Percentiles rank a stretch among this genome's conserved stretches.
Conservation (phyloP, 2,888 invertebrate species). For the Napeogenes inachia region DNA sequence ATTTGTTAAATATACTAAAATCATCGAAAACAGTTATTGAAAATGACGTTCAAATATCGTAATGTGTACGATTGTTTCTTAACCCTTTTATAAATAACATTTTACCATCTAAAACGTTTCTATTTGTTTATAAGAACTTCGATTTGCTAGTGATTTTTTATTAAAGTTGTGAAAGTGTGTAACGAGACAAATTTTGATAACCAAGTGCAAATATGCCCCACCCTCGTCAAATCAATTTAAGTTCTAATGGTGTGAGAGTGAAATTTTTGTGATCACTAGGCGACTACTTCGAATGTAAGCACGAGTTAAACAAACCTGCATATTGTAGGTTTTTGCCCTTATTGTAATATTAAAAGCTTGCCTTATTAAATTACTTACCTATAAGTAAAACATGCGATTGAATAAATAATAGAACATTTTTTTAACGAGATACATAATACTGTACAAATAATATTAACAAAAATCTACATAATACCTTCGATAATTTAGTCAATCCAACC, state of each 20-base stretch:
- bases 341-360: constrained; percentile 33
- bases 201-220: constrained; percentile 54
- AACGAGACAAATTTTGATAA: constrained; percentile 46
- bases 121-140: constrained; percentile 60
- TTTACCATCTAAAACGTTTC: constrained; percentile 39
- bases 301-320: constrained; percentile 65
- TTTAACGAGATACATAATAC: neutral
- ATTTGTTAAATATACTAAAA: constrained; percentile 25
- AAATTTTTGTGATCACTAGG: constrained; percentile 53
- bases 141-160: constrained; percentile 67
- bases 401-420: neutral
- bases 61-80: constrained; percentile 38
- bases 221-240: constrained; percentile 47
- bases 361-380: constrained; percentile 32
- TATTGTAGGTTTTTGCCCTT: constrained; percentile 60
- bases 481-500: neutral
- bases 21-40: constrained; percentile 52
- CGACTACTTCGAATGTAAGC: constrained; percentile 56
- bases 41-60: constrained; percentile 48
- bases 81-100: constrained; percentile 39
- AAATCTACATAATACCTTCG: neutral
- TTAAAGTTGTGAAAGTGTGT: constrained; percentile 67
- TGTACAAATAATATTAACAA: neutral
- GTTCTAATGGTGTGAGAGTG: constrained; percentile 60
- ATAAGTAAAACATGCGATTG: constrained; percentile 22